These are phyloP conservation scores for Hormaphis cornu DNA, from an alignment of 1,140 invertebrate species.

Conservation along the genomic window DNA sequence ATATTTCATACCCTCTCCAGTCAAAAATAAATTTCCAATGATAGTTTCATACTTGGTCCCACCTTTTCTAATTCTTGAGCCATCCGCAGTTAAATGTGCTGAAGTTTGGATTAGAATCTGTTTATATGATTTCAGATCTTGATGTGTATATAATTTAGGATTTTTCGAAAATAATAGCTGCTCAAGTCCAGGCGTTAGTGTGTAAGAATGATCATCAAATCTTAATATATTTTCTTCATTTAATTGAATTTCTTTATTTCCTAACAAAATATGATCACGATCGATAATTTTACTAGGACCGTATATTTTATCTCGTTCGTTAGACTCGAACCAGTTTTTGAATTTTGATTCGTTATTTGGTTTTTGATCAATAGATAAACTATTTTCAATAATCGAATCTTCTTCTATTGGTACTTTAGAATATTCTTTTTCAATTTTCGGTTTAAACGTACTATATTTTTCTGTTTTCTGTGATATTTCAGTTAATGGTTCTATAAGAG, in stretches of 20 bases:
- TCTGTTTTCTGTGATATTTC: background rate
- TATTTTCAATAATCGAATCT: background rate
- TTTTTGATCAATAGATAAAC: background rate
- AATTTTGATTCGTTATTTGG: background rate
- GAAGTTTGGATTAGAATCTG: background rate
- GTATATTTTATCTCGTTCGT: background rate
- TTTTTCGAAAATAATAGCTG: background rate
- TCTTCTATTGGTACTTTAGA: background rate
- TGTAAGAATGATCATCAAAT: too few species aligned
- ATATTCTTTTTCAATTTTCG: background rate
- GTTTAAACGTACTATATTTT: background rate
- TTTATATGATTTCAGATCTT: background rate
- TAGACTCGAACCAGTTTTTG: too few species aligned
- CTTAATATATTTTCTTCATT: too few species aligned
- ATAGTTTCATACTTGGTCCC: background rate
- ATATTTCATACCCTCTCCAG: too few species aligned
- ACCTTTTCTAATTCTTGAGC: background rate
- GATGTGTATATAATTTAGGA: background rate
- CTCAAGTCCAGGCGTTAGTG: background rate
- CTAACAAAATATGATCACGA: background rate
- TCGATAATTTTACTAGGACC: background rate
- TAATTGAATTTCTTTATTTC: background rate
- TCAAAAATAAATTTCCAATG: too few species aligned
- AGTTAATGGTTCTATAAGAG: conserved; percentile 1
- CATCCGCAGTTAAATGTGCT: background rate